Conservation (phyloP, 2,888 invertebrate genomes). For the Leucophenga montana region DNA sequence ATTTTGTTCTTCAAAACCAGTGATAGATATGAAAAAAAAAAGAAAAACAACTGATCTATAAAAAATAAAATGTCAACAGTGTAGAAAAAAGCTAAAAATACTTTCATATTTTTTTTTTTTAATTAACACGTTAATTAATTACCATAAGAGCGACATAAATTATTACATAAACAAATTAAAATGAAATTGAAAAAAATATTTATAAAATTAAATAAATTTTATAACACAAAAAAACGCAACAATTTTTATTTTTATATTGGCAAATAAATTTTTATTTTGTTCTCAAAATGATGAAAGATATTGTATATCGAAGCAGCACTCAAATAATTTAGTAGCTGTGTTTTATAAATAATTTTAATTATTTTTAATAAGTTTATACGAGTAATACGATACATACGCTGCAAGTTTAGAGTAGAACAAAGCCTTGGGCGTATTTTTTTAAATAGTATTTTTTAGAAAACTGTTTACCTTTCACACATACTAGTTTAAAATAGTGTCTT, state of each 20-base stretch:
- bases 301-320: not conserved
- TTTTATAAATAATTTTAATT: not conserved
- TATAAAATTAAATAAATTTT: constrained; percentile 15
- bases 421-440: too few relatives aligned
- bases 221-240: constrained; percentile 17
- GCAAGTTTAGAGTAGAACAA: too few relatives aligned
- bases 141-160: constrained; percentile 14
- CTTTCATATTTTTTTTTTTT: constrained; percentile 33
- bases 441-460: too few relatives aligned
- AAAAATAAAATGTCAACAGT: not conserved
- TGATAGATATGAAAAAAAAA: constrained; percentile 21
- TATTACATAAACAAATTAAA: not conserved
- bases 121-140: constrained; percentile 24
- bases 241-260: constrained; percentile 9
- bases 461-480: too few relatives aligned
- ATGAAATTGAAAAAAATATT: not conserved
- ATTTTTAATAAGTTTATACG: too few relatives aligned
- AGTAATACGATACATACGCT: not conserved
- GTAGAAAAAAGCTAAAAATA: not conserved
- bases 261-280: not conserved
- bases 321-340: too few relatives aligned
- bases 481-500: too few relatives aligned
- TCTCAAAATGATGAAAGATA: not conserved
- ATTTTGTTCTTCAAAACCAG: not conserved
- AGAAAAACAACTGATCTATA: not conserved